Percentiles rank a stretch among this genome's conserved stretches.
Conservation (phyloP, 2,797 vertebrate species). For the Lemur catta region DNA sequence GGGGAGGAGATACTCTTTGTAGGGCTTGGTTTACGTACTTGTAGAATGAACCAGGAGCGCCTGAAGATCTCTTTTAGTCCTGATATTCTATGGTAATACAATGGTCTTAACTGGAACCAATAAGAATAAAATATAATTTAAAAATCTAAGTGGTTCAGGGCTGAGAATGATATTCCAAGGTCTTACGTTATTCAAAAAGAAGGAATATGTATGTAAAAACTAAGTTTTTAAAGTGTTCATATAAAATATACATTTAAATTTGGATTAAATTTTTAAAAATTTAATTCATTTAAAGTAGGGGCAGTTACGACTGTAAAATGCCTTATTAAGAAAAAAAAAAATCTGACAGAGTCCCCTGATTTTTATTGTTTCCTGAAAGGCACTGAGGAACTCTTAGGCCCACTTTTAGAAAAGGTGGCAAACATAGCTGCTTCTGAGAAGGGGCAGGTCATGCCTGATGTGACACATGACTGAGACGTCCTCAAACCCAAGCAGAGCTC, state of each 20-base stretch:
- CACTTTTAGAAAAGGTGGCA: not conserved
- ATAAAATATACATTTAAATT: not conserved
- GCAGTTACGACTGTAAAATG: not conserved
- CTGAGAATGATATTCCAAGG: not conserved
- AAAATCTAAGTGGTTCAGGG: not conserved
- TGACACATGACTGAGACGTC: rapidly evolving
- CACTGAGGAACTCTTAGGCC: not conserved
- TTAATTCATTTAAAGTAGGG: not conserved
- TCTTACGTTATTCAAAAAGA: not conserved
- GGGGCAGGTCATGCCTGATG: not conserved
- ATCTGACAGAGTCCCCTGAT: not conserved
- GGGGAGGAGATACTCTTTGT: not conserved
- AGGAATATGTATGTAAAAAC: not conserved
- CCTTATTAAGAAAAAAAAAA: not conserved
- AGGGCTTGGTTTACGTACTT: not conserved
- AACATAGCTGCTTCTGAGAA: not conserved
- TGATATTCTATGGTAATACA: not conserved
- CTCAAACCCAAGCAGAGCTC: not conserved
- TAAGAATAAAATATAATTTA: constrained; percentile 45
- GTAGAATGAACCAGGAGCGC: not conserved
- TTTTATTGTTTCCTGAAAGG: constrained; percentile 1
- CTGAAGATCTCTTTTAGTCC: not conserved
- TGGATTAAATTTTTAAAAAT: not conserved
- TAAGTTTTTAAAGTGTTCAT: not conserved
- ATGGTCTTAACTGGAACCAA: not conserved